Conservation (phyloP, 2,113 vertebrate species). For the Varanus komodoensis region DNA sequence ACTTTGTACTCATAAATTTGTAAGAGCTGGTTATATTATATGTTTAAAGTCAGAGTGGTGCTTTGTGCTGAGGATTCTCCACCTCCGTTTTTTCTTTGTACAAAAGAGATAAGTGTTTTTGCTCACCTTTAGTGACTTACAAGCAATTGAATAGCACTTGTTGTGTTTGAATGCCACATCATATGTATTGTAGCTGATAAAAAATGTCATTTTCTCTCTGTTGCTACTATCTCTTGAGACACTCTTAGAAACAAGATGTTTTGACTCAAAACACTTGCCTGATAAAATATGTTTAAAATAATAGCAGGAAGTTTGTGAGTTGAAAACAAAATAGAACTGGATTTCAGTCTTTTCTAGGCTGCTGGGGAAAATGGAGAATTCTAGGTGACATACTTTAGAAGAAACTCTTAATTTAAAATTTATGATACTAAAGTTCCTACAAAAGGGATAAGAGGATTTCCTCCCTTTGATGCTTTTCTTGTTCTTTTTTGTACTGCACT, state of each 20-base stretch:
- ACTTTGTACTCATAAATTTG: constrained; percentile 67
- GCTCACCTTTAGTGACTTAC: constrained; percentile 72
- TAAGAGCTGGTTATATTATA: constrained; percentile 66
- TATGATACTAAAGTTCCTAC: not conserved
- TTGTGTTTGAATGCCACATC: constrained; percentile 72
- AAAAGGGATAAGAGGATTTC: not conserved
- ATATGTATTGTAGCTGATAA: constrained; percentile 61
- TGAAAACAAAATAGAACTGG: constrained; percentile 13
- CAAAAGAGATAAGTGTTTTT: constrained; percentile 72
- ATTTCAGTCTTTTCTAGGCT: constrained; percentile 27
- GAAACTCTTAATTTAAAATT: not conserved
- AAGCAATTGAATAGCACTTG: constrained; percentile 73
- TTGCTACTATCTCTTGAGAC: constrained; percentile 61
- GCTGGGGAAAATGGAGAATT: not conserved
- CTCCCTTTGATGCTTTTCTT: not conserved
- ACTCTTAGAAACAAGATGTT: constrained; percentile 58
- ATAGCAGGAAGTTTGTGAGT: constrained; percentile 22
- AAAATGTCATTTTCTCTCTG: constrained; percentile 69
- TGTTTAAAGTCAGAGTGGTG: constrained; percentile 75
- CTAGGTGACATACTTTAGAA: not conserved
- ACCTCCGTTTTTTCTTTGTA: constrained; percentile 51
- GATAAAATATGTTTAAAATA: constrained; percentile 52
- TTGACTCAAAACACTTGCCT: constrained; percentile 55
- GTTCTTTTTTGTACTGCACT: not conserved
- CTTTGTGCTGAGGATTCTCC: constrained; percentile 73